phyloP scores from a whole-genome alignment of 2,888 invertebrate species.

The Horisme vitalbata region DNA sequence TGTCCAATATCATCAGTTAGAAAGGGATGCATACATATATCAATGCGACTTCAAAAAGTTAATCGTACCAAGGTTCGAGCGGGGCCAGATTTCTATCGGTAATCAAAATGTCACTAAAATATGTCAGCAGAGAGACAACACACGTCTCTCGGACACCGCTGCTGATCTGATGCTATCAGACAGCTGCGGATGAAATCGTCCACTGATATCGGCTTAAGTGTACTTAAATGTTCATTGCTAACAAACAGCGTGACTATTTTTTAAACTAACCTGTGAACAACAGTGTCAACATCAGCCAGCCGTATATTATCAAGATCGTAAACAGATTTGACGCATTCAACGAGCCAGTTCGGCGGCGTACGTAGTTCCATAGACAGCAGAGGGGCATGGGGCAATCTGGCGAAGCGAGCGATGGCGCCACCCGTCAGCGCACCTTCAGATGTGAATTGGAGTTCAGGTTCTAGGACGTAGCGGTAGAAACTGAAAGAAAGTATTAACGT shows the following conservation, averaged over 20 bases:
- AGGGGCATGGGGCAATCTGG: conserved; percentile 94
- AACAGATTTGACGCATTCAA: conserved; percentile 94
- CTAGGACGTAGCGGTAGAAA: conserved; percentile 97
- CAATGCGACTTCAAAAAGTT: too few relatives aligned
- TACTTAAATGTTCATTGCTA: not conserved
- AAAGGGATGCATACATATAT: too few relatives aligned
- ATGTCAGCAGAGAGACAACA: too few relatives aligned
- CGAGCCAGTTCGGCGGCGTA: conserved; percentile 98
- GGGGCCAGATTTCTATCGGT: too few relatives aligned
- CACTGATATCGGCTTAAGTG: too few relatives aligned
- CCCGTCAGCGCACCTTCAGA: conserved; percentile 86
- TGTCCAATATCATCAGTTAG: too few relatives aligned
- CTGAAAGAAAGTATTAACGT: conserved; percentile 63
- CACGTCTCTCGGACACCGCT: too few relatives aligned
- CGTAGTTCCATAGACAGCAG: conserved; percentile 90
- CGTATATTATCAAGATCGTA: conserved; percentile 99
- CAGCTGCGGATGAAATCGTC: too few relatives aligned
- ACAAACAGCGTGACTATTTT: not conserved
- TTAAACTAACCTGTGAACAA: conserved; percentile 88
- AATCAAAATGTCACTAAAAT: too few relatives aligned
- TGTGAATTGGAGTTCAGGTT: conserved; percentile 93
- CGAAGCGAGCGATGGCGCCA: conserved; percentile 93
- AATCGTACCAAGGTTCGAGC: too few relatives aligned
- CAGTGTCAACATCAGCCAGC: conserved; percentile 94
- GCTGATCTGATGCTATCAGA: too few relatives aligned